Percentiles rank a stretch among this genome's conserved stretches.
These are phyloP conservation scores for Ophiodon elongatus DNA, from an alignment of 2,113 vertebrate species.

Conservation along the genomic window DNA sequence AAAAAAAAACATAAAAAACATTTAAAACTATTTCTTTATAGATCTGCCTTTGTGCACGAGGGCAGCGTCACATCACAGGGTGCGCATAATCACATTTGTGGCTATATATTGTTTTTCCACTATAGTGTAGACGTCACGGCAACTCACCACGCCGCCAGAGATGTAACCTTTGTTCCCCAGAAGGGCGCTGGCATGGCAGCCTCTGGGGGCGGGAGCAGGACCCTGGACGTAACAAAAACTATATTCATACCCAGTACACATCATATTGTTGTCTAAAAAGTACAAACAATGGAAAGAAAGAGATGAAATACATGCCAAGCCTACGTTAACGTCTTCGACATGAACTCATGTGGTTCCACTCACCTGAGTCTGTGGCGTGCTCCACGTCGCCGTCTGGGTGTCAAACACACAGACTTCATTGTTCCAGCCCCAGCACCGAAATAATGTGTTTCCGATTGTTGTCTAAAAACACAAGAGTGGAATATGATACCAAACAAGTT, in stretches of 20 bases:
- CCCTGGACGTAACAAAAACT: constrained; percentile 65
- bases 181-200: constrained; percentile 79
- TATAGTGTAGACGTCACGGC: background rate
- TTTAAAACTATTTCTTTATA: background rate
- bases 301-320: too few species aligned
- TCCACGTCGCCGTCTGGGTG: constrained; percentile 71
- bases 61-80: too few species aligned
- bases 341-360: background rate
- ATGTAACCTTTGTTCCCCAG: constrained; percentile 93
- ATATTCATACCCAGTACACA: background rate
- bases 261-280: background rate
- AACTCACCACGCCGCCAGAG: constrained; percentile 93
- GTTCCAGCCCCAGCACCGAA: constrained; percentile 83
- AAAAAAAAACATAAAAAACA: too few species aligned
- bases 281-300: background rate
- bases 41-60: background rate
- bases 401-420: constrained; percentile 81
- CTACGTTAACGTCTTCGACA: background rate
- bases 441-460: constrained; percentile 65
- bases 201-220: constrained; percentile 67
- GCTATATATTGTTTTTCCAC: too few species aligned
- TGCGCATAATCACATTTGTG: too few species aligned
- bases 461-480: constrained; percentile 40
- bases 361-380: constrained; percentile 74
- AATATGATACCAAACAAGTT: background rate